phyloP scores from a whole-genome alignment of 2,113 vertebrate genomes.

The Calidris pygmaea region DNA sequence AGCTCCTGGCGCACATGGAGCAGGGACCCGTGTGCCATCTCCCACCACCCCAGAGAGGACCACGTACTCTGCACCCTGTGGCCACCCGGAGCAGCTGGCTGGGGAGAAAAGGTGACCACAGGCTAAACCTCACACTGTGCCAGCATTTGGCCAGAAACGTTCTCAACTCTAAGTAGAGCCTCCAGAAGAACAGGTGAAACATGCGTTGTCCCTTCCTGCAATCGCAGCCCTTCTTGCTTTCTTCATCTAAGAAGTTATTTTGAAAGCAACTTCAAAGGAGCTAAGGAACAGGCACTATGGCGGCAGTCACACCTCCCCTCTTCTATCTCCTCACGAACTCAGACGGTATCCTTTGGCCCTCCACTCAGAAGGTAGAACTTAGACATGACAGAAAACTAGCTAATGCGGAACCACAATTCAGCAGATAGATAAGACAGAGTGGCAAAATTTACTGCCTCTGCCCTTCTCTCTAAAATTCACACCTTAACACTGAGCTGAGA shows the following conservation, averaged over 20 bases:
- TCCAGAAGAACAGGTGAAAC: neutral
- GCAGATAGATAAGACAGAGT: neutral
- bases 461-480: neutral
- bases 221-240: neutral
- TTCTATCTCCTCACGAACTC: neutral
- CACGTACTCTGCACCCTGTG: fast-evolving
- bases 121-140: neutral
- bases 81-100: neutral
- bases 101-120: neutral
- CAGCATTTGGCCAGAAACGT: neutral
- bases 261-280: neutral
- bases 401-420: too few species aligned
- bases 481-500: neutral
- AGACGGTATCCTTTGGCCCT: neutral
- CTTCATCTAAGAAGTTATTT: neutral
- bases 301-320: neutral
- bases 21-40: neutral
- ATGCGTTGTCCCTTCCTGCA: neutral
- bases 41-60: neutral
- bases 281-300: fast-evolving
- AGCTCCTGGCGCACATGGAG: fast-evolving
- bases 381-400: neutral
- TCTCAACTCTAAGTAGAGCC: neutral
- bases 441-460: neutral
- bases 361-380: neutral